These are phyloP conservation scores for Seriola rivoliana DNA, from an alignment of 2,113 vertebrate species.

Conservation along the genomic window DNA sequence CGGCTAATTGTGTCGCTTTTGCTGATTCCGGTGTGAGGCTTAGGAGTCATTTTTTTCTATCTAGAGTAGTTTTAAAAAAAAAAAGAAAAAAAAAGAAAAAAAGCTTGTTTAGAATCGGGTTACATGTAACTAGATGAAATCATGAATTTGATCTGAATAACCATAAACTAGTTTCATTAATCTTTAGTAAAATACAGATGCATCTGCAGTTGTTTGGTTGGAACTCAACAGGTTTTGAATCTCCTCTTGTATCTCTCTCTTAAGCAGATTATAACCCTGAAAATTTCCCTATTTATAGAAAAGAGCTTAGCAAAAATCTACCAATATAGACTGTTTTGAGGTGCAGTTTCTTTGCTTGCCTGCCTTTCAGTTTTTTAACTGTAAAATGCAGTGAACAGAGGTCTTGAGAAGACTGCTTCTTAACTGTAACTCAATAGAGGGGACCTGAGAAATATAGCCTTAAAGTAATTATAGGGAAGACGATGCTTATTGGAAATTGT, in stretches of 20 bases:
- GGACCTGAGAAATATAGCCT: conserved; percentile 42
- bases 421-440: conserved; percentile 23
- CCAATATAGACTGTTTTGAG: neutral
- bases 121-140: neutral
- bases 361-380: conserved; percentile 12
- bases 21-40: neutral
- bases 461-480: conserved; percentile 53
- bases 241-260: neutral
- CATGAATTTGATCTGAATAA: neutral
- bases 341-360: conserved; percentile 1
- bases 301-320: neutral
- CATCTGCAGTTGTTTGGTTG: neutral
- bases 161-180: neutral
- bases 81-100: neutral
- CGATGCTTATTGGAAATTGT: conserved; percentile 48
- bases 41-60: neutral
- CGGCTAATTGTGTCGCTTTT: neutral
- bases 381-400: conserved; percentile 19
- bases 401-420: conserved; percentile 15
- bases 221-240: conserved; percentile 80
- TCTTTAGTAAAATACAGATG: neutral
- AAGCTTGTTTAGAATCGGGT: neutral
- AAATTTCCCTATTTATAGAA: neutral
- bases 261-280: neutral
- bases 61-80: neutral